phyloP scores from a whole-genome alignment of 2,888 invertebrate species.

The Itoplectis maculator region DNA sequence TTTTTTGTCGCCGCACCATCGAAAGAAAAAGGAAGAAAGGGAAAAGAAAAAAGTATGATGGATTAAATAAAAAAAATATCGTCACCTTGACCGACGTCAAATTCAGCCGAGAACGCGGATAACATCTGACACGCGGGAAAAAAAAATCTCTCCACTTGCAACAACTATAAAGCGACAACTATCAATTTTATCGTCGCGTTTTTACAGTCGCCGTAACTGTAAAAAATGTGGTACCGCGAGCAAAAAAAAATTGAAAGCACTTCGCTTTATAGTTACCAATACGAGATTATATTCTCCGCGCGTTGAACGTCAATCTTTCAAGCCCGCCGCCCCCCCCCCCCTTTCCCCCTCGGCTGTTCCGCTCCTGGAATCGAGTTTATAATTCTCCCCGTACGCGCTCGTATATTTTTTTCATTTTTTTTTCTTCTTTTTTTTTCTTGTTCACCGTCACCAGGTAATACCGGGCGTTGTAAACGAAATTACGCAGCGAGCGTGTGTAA shows the following conservation, averaged over 20 bases:
- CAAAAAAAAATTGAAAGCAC: neutral
- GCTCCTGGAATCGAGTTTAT: neutral
- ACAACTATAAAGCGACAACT: too few species aligned
- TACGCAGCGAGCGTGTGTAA: neutral
- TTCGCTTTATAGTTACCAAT: neutral
- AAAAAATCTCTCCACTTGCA: neutral
- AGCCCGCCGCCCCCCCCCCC: too few species aligned
- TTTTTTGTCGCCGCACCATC: neutral
- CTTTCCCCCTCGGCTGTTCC: too few species aligned
- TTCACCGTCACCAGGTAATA: neutral
- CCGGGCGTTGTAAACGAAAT: neutral
- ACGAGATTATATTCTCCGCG: neutral
- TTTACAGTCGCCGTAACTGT: neutral
- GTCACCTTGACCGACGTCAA: neutral
- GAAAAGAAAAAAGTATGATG: neutral
- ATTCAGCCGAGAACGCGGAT: neutral
- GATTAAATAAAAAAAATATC: constrained; percentile 34
- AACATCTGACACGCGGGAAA: too few species aligned
- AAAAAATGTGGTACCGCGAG: neutral
- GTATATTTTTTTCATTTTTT: neutral
- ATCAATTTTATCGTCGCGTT: neutral
- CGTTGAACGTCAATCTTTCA: neutral
- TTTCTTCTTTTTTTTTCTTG: too few species aligned
- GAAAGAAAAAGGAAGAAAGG: constrained; percentile 15
- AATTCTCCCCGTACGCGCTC: neutral